Evolutionary conservation across 2,888 invertebrate genomes (phyloP).

Genomic region (Drosophila nigritarsus): DNA sequence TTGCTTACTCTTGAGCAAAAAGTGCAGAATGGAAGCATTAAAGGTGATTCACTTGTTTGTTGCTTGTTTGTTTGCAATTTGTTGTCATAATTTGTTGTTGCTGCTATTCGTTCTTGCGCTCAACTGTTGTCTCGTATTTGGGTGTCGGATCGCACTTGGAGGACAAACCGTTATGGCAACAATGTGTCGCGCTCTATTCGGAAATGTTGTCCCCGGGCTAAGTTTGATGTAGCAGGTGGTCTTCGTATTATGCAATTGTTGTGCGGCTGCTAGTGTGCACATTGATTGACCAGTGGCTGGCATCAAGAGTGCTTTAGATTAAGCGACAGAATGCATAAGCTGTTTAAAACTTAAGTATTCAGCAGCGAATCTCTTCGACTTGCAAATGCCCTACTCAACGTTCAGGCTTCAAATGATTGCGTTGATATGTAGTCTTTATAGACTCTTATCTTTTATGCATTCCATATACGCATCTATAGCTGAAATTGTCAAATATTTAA

Average conservation of each 20-base stretch:
- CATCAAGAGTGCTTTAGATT: neutral
- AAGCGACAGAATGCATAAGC: neutral
- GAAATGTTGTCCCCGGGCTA: constrained; percentile 1
- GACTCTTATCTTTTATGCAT: neutral
- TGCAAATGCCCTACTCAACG: neutral
- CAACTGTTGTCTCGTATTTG: constrained; percentile 36
- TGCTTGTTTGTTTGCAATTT: constrained; percentile 80
- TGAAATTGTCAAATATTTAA: neutral
- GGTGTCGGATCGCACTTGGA: constrained; percentile 43
- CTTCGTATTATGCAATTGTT: constrained; percentile 2
- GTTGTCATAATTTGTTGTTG: constrained; percentile 71
- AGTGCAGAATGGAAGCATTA: constrained; percentile 70
- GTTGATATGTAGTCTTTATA: neutral
- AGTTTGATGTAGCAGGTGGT: neutral
- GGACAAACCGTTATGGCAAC: constrained; percentile 65
- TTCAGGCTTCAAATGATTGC: neutral
- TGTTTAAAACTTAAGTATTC: neutral
- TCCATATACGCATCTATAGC: neutral
- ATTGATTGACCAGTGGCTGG: constrained; percentile 7
- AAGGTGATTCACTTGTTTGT: constrained; percentile 80
- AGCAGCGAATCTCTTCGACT: neutral
- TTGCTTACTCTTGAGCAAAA: constrained; percentile 46
- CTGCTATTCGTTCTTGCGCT: constrained; percentile 30
- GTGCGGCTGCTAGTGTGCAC: constrained; percentile 3
- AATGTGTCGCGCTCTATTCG: constrained; percentile 25